Evolutionary conservation across 2,888 invertebrate species (phyloP), one percentile per base, ranked within the genome.

Genomic region (Dilophus febrilis): DNA sequence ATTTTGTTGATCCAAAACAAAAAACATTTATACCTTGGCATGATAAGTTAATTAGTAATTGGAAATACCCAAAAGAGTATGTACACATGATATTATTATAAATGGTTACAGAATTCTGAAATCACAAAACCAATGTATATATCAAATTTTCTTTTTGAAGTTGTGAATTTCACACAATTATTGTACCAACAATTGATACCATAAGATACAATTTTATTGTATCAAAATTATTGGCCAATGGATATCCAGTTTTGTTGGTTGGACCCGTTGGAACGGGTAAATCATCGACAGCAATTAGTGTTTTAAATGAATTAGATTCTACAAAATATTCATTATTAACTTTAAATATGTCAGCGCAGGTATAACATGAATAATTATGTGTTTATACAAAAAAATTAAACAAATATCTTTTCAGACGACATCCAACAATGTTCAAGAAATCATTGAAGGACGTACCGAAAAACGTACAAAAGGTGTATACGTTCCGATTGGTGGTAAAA

Each of bases 251-350:
- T 4, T 61, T 90, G 48, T 57, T 90, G 30, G 77, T 82, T 1
- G 90, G 90, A 0, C 77, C 83, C 26, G 83, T 86, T 0, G 90
- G 90, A n/a, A 85, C 86, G 0, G 84, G 84, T 11, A 83, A 90
- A 64, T 85, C 87, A 0, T 85, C 78, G 11, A 77, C 81, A 12
- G 77, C 83, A 0, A 73, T 76, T 45, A 74, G 72, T 44, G 78
- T 81, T 0, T 57, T 76, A 18, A 59, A 64, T 18, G 54, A 64
- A 10, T 59, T 77, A 27, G 68, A 76, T 51, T 51, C 60, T 10
- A 60, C 58, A 4, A 65, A 63, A 41, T 79, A 72, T 60, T 72
- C 72, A 34, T 61, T 77, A 4, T 70, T 88, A 35, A 73, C 77
- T 19, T 72, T 90, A 43, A 87, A 87, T 58, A 84, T 90, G 77